phyloP scores from a whole-genome alignment of 1,140 invertebrate species.

The Ceratitis capitata region DNA sequence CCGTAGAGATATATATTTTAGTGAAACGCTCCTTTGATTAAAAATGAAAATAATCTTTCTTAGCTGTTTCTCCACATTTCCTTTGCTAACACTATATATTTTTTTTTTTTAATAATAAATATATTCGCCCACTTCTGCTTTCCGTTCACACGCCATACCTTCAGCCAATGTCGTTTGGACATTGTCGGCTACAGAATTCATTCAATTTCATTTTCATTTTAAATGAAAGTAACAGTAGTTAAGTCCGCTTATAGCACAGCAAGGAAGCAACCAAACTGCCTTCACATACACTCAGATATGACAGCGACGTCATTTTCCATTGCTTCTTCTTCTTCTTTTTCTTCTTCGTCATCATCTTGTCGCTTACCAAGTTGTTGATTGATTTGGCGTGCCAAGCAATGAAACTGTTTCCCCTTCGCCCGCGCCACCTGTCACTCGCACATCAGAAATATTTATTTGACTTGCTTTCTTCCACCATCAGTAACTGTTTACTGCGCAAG shows the following conservation, averaged over 20 bases:
- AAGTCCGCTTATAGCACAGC: background rate
- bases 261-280: too few relatives aligned
- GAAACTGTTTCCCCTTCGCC: background rate
- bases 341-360: too few relatives aligned
- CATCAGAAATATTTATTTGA: background rate
- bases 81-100: too few relatives aligned
- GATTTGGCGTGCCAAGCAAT: conserved; percentile 2
- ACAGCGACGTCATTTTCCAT: background rate
- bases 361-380: background rate
- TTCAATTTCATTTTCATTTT: background rate
- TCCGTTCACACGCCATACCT: background rate
- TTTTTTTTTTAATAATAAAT: too few relatives aligned
- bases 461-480: conserved; percentile 15
- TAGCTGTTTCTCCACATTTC: too few relatives aligned
- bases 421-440: background rate
- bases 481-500: conserved; percentile 20
- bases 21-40: too few relatives aligned
- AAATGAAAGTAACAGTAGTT: background rate
- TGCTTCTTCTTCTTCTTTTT: too few relatives aligned
- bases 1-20: too few relatives aligned
- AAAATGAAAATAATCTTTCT: too few relatives aligned
- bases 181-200: background rate
- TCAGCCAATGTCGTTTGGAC: too few relatives aligned
- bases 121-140: too few relatives aligned
- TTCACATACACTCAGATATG: too few relatives aligned